Evolutionary conservation across 2,113 vertebrate genomes (phyloP).

Genomic region (Crotalus viridis): DNA sequence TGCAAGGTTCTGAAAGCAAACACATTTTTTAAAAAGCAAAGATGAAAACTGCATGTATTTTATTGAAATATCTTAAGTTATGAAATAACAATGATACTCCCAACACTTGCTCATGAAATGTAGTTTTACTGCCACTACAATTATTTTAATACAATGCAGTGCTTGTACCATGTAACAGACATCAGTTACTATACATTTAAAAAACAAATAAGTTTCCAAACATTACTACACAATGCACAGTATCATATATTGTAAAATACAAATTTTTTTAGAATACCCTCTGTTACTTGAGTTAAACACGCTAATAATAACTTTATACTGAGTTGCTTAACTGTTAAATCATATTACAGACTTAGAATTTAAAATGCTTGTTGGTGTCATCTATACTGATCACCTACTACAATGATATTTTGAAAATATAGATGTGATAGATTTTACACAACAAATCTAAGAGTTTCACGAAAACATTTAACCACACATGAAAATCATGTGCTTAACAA

Average conservation of each 20-base stretch:
- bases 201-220: conserved; percentile 8
- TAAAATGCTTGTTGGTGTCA: conserved; percentile 9
- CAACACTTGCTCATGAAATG: conserved; percentile 22
- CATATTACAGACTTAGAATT: neutral
- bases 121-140: conserved; percentile 20
- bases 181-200: conserved; percentile 26
- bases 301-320: neutral
- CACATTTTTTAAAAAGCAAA: neutral
- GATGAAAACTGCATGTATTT: conserved; percentile 10
- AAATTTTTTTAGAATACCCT: neutral
- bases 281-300: conserved; percentile 20
- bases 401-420: conserved; percentile 24
- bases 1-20: neutral
- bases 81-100: conserved; percentile 16
- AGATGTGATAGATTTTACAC: neutral
- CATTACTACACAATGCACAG: conserved; percentile 20
- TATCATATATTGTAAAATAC: conserved; percentile 1
- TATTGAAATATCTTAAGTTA: conserved; percentile 18
- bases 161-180: neutral
- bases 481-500: conserved; percentile 1
- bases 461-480: conserved; percentile 11
- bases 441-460: conserved; percentile 15
- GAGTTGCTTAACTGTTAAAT: conserved; percentile 12
- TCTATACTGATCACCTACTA: neutral
- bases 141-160: conserved; percentile 15